Percentiles rank a stretch among this genome's conserved stretches.
Evolutionary conservation across 2,888 invertebrate species (phyloP).

Genomic region (Eumerus sabulonum): DNA sequence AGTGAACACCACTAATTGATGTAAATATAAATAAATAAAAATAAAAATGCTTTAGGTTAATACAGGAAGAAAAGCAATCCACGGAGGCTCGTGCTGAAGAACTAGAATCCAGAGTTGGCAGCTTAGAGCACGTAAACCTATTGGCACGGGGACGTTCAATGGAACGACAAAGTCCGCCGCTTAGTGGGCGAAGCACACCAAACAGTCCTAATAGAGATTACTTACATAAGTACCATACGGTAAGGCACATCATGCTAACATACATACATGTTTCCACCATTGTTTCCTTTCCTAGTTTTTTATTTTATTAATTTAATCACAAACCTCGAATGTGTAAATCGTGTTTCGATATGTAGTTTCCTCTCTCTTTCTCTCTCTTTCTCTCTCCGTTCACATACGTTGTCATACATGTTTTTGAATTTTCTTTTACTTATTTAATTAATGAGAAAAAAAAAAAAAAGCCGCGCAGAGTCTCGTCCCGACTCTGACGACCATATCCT

Average conservation of each 20-base stretch:
- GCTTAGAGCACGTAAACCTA: conserved; percentile 96
- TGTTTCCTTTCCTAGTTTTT: conserved; percentile 30
- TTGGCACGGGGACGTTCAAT: conserved; percentile 86
- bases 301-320: neutral
- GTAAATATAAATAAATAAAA: conserved; percentile 9
- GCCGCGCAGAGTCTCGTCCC: too few relatives aligned
- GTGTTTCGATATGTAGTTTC: conserved; percentile 13
- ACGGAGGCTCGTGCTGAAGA: conserved; percentile 99
- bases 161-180: conserved; percentile 88
- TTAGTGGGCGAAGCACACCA: conserved; percentile 94
- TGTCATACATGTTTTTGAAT: neutral
- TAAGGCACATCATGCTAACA: conserved; percentile 81
- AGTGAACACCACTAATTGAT: too few relatives aligned
- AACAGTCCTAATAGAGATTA: conserved; percentile 91
- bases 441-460: conserved; percentile 34
- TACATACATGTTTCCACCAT: neutral
- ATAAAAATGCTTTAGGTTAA: conserved; percentile 79
- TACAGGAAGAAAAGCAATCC: conserved; percentile 97
- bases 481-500: too few relatives aligned
- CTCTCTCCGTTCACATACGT: conserved; percentile 11
- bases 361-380: neutral
- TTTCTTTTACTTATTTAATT: conserved; percentile 38
- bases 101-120: conserved; percentile 95
- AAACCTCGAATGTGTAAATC: neutral
- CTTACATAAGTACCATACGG: conserved; percentile 97